Evolutionary conservation across 1,140 invertebrate genomes (phyloP).

Genomic region (Yoshiicerus persimilis): DNA sequence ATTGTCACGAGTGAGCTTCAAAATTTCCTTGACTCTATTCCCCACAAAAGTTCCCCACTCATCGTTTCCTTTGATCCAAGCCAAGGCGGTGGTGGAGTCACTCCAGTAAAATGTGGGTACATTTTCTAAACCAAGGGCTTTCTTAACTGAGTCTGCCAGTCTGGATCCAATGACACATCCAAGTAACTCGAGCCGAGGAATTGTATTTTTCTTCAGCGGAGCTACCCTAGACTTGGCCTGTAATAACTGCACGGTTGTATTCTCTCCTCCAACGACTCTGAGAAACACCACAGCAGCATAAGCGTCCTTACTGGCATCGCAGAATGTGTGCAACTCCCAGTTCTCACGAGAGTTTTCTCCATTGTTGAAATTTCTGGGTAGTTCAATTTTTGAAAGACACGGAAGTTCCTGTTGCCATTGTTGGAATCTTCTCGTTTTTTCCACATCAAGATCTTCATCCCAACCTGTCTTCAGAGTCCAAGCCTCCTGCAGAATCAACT

Average conservation of each 20-base stretch:
- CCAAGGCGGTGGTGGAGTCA: constrained; percentile 51
- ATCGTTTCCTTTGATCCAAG: constrained; percentile 50
- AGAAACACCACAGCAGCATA: background rate
- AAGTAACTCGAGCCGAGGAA: constrained; percentile 53
- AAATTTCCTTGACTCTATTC: constrained; percentile 47
- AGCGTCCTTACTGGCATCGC: background rate
- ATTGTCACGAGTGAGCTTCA: background rate
- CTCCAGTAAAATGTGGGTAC: constrained; percentile 49
- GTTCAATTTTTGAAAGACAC: background rate
- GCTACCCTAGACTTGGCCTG: constrained; percentile 52
- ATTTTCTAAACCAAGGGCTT: background rate
- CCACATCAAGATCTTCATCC: background rate
- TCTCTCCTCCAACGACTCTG: background rate
- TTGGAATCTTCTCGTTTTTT: background rate
- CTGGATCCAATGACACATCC: constrained; percentile 52
- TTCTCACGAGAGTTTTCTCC: background rate
- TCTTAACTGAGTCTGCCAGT: constrained; percentile 38
- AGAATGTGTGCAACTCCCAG: background rate
- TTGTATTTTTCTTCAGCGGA: constrained; percentile 50
- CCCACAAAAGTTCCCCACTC: constrained; percentile 46
- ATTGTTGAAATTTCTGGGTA: background rate
- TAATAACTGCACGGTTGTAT: constrained; percentile 45
- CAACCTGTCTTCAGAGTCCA: background rate
- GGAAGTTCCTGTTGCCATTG: background rate
- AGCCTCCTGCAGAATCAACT: background rate